Conservation (phyloP, 2,888 invertebrate genomes). For the Chaitophorus viminalis region DNA sequence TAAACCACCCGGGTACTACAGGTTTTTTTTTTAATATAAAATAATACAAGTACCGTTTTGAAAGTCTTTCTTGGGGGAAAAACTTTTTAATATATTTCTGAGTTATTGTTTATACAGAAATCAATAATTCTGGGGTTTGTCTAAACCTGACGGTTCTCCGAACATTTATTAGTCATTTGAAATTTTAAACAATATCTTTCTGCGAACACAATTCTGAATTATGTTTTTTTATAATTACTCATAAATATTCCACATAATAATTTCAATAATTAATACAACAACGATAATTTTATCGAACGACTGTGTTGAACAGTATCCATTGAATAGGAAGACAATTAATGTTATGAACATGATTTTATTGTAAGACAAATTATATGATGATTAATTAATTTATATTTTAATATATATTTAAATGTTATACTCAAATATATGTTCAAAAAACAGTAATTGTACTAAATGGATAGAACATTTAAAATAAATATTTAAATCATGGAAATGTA, state of each 20-base stretch:
- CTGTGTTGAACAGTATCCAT: too few relatives aligned
- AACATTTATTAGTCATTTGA: conserved; percentile 35
- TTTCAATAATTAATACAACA: background rate
- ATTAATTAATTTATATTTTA: too few relatives aligned
- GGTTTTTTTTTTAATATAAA: conserved; percentile 58
- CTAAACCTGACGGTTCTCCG: conserved; percentile 25
- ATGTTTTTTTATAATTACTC: background rate
- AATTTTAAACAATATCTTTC: background rate
- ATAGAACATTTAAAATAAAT: background rate
- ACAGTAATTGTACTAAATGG: background rate
- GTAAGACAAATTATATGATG: background rate
- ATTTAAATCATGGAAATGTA: background rate
- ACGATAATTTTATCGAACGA: background rate
- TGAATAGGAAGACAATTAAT: too few relatives aligned
- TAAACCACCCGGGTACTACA: conserved; percentile 51
- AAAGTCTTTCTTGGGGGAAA: conserved; percentile 47
- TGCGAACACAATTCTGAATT: background rate
- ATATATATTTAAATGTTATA: too few relatives aligned
- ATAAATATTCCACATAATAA: background rate
- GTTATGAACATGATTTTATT: background rate
- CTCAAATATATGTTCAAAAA: background rate
- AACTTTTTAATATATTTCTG: conserved; percentile 60
- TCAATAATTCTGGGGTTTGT: conserved; percentile 53
- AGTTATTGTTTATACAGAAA: conserved; percentile 60
- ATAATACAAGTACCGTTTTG: conserved; percentile 56